Base-by-base conservation (phyloP, 2,888 invertebrate genomes). In the Thymelicus lineola region DNA sequence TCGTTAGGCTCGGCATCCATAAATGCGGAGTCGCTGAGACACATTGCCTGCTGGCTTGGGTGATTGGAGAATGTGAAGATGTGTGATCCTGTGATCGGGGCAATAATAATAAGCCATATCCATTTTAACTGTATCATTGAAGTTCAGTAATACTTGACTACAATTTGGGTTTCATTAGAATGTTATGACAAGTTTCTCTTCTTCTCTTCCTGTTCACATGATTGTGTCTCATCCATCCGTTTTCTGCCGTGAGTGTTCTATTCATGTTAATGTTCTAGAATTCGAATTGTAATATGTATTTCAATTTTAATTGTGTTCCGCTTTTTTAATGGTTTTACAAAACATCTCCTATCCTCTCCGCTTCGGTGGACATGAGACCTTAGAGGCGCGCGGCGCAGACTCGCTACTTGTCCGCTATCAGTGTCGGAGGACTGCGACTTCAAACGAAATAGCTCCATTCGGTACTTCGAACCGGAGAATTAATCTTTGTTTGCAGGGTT, bases 361-460 rank as follows among this genome's bases (percentile, higher is more conserved):
- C 53, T 9, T 53, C 53, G 12, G 20, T 53, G 53, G 53, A 53
- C 53, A 53, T 53, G 20, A 20, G 20, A 7, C 20, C 20, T 53
- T 45, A 14, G 46, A 35, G 55, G 61, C 46, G 53, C 65, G 66
- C 55, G 42, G 45, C 65, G 35, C 46, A 72, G 71, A 62, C 71
- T 68, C 70, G 70, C 70, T 48, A 72, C 70, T 65, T 73, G 50
- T 71, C 57, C 65, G 61, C 50, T 75, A 65, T 72, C 71, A 66
- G 73, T 75, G 73, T 72, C 73, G 68, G 38, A 55, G 48, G 42
- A 60, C 60, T 59, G 72, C 68, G 66, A 73, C 73, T 74, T 78
- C 75, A 76, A 75, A 79, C 77, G 74, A 78, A 77, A 76, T 77
- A 42, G 80, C 85, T 85, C 84, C 81, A 36, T 68, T 62, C 62